Conservation (phyloP, 2,113 vertebrate species). For the Fregata magnificens region DNA sequence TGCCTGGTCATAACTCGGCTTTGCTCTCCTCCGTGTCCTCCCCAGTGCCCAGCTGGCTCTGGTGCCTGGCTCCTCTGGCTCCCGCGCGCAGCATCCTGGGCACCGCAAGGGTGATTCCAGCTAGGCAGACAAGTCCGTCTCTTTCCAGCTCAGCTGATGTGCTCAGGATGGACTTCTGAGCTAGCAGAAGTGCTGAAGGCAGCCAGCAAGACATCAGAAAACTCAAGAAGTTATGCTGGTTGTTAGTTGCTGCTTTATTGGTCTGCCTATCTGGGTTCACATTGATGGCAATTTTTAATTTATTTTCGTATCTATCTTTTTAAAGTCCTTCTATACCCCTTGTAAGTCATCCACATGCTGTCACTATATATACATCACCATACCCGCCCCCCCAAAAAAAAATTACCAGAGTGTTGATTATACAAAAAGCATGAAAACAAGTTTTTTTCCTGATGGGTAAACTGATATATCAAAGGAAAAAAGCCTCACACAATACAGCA, state of each 20-base stretch:
- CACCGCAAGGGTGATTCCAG: too few species aligned
- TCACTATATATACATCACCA: not conserved
- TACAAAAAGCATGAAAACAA: not conserved
- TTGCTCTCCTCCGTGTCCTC: not conserved
- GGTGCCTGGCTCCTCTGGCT: not conserved
- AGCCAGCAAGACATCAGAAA: not conserved
- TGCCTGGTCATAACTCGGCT: accelerated
- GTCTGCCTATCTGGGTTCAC: not conserved
- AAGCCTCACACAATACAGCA: not conserved
- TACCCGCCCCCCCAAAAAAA: not conserved
- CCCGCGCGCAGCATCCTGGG: not conserved
- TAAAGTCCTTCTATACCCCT: not conserved
- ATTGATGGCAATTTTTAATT: not conserved
- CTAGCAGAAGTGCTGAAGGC: not conserved
- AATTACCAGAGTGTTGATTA: not conserved
- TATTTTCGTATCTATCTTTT: not conserved
- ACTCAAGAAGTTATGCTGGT: not conserved
- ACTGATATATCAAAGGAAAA: not conserved
- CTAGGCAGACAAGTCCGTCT: not conserved
- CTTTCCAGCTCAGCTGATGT: not conserved
- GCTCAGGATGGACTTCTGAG: not conserved
- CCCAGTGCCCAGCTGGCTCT: not conserved
- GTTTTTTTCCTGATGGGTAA: not conserved
- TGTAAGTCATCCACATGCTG: not conserved
- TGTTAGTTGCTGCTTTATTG: not conserved